phyloP scores from a whole-genome alignment of 2,888 invertebrate genomes.

The Drosophila affinis region DNA sequence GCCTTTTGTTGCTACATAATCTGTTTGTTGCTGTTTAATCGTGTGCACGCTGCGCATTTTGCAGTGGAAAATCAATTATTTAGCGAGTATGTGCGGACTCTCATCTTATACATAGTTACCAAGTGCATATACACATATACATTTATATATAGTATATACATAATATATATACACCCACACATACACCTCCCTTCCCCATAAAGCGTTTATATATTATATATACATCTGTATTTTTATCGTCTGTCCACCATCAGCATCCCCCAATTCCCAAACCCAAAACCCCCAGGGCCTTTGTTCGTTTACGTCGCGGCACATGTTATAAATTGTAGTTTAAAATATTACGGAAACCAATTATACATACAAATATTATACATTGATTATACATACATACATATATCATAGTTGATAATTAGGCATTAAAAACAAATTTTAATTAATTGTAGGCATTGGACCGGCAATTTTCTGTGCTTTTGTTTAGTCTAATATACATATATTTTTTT shows the following conservation, averaged over 20 bases:
- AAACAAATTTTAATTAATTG: slow-evolving; percentile 61
- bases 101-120: slow-evolving; percentile 69
- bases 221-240: slow-evolving; percentile 47
- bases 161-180: slow-evolving; percentile 12
- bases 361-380: slow-evolving; percentile 42
- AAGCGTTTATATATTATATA: slow-evolving; percentile 6
- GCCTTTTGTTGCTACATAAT: slow-evolving; percentile 54
- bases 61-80: slow-evolving; percentile 61
- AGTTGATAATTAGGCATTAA: slow-evolving; percentile 70
- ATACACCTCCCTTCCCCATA: not conserved
- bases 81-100: slow-evolving; percentile 49
- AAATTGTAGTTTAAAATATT: slow-evolving; percentile 72
- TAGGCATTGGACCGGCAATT: slow-evolving; percentile 70
- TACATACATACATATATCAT: slow-evolving; percentile 64
- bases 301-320: slow-evolving; percentile 70
- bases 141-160: slow-evolving; percentile 45
- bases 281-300: slow-evolving; percentile 68
- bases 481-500: slow-evolving; percentile 68
- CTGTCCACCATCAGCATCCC: slow-evolving; percentile 43
- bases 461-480: slow-evolving; percentile 70
- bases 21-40: slow-evolving; percentile 70
- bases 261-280: not conserved
- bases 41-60: slow-evolving; percentile 65
- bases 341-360: slow-evolving; percentile 50
- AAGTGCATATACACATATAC: slow-evolving; percentile 69